These are phyloP conservation scores for Argopecten irradians DNA, from an alignment of 1,140 invertebrate genomes.

Conservation along the genomic window DNA sequence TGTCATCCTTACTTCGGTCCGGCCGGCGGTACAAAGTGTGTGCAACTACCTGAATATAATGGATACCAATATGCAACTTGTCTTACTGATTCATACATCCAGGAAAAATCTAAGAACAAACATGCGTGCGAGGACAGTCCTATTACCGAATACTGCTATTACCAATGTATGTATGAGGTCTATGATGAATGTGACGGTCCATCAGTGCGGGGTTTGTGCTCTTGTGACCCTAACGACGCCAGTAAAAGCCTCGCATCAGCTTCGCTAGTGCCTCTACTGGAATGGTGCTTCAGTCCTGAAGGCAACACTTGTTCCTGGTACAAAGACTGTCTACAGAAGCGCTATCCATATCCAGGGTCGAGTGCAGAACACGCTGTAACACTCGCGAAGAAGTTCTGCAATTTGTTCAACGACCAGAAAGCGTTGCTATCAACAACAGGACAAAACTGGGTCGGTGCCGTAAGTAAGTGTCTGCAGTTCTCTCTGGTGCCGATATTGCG, in stretches of 20 bases:
- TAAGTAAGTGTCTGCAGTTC: background rate
- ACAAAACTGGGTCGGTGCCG: background rate
- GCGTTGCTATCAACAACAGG: background rate
- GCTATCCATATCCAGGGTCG: background rate
- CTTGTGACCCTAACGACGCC: background rate
- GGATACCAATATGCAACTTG: constrained; percentile 45
- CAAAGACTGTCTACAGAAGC: constrained; percentile 33
- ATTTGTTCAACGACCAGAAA: background rate
- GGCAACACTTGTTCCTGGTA: constrained; percentile 38
- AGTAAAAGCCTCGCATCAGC: no score
- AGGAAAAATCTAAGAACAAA: constrained; percentile 26
- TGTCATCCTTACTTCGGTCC: constrained; percentile 27
- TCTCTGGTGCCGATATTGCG: background rate
- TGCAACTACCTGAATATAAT: background rate
- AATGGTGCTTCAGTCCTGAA: constrained; percentile 34
- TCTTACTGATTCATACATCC: constrained; percentile 45
- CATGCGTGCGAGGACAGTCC: constrained; percentile 27
- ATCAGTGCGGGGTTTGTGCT: background rate
- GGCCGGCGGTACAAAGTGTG: constrained; percentile 26
- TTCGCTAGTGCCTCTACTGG: constrained; percentile 9
- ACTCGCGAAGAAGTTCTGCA: background rate
- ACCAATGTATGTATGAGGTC: constrained; percentile 48
- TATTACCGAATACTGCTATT: constrained; percentile 36
- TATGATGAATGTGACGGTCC: constrained; percentile 23
- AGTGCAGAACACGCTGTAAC: background rate